Evolutionary conservation across 2,797 vertebrate species (phyloP).

Genomic region (Yasuhikotakia modesta): DNA sequence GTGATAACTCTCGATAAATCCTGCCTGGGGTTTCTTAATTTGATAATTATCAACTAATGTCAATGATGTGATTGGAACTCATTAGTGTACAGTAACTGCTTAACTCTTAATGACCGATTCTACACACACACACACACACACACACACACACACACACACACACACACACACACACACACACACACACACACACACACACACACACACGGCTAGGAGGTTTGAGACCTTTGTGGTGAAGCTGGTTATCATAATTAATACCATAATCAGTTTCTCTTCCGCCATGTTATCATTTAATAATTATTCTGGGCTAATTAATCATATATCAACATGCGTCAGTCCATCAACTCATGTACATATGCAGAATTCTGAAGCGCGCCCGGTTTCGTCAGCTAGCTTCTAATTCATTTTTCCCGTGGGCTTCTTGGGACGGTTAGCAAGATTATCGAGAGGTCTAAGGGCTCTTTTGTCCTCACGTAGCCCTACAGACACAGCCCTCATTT

Average conservation of each 20-base stretch:
- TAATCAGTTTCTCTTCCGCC: conserved; percentile 61
- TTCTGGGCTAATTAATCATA: conserved; percentile 71
- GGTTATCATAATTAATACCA: conserved; percentile 62
- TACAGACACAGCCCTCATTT: background rate
- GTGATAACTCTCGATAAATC: conserved; percentile 25
- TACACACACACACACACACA: background rate
- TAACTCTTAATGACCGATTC: conserved; percentile 32
- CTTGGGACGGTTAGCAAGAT: conserved; percentile 9
- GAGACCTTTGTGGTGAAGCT: conserved; percentile 10
- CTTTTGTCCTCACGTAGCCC: background rate
- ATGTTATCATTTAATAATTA: conserved; percentile 72
- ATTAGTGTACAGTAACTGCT: conserved; percentile 40
- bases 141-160: conserved; percentile 3
- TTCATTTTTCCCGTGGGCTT: conserved; percentile 18
- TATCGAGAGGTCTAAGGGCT: conserved; percentile 12
- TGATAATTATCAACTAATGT: conserved; percentile 38
- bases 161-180: conserved; percentile 2
- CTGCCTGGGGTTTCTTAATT: conserved; percentile 35
- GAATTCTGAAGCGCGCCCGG: conserved; percentile 34
- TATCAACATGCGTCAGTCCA: conserved; percentile 56
- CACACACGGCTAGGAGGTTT: conserved; percentile 24
- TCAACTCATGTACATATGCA: conserved; percentile 54
- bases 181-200: background rate
- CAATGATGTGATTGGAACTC: conserved; percentile 41
- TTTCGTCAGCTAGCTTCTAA: conserved; percentile 40